These are phyloP conservation scores for Eupithecia subumbrata DNA, from an alignment of 2,888 invertebrate species.

Conservation along the genomic window DNA sequence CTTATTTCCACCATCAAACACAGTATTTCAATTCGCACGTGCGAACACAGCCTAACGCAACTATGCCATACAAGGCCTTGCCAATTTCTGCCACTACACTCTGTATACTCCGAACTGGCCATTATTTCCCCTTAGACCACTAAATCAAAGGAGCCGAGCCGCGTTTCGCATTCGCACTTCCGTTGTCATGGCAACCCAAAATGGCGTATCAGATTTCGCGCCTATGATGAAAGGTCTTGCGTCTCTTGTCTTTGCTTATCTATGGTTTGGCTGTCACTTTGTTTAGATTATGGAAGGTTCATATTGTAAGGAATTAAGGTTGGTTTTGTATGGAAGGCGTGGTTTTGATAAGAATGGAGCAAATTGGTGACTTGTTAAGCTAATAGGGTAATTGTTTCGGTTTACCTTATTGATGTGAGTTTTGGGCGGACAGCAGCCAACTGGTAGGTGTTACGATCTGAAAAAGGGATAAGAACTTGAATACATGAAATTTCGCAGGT, in stretches of 20 bases:
- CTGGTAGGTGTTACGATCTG: conserved; percentile 17
- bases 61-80: conserved; percentile 52
- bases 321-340: conserved; percentile 35
- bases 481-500: background rate
- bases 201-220: conserved; percentile 72
- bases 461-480: conserved; percentile 13
- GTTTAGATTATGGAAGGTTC: conserved; percentile 10
- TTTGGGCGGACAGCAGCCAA: background rate
- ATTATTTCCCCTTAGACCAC: conserved; percentile 61
- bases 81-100: conserved; percentile 54
- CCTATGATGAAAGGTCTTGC: conserved; percentile 58
- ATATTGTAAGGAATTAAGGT: conserved; percentile 7
- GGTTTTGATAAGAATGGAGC: conserved; percentile 23
- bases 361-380: conserved; percentile 31
- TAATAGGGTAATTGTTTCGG: conserved; percentile 27
- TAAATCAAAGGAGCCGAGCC: conserved; percentile 70
- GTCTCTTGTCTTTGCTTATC: conserved; percentile 42
- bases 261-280: conserved; percentile 30
- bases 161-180: conserved; percentile 61
- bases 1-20: conserved; percentile 28
- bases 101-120: conserved; percentile 29
- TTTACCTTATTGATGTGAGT: conserved; percentile 17
- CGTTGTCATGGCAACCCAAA: conserved; percentile 65
- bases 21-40: conserved; percentile 32
- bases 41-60: conserved; percentile 38